Evolutionary conservation across 2,113 vertebrate genomes (phyloP).

Genomic region (Blennius ocellaris): DNA sequence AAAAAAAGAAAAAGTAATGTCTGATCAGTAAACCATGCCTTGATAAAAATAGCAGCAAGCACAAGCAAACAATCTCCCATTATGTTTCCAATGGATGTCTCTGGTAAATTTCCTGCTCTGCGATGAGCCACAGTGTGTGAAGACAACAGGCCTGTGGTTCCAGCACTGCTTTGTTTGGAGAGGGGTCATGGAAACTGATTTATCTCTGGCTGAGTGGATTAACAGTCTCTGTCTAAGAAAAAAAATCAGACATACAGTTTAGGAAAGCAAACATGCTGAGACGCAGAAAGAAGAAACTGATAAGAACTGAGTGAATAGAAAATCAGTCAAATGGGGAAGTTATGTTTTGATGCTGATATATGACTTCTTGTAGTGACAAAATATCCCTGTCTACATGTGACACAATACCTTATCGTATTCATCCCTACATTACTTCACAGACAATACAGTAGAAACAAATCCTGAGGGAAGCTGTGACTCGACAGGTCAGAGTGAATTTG

Average conservation of each 20-base stretch:
- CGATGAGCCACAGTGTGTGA: slow-evolving; percentile 10
- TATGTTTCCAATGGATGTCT: slow-evolving; percentile 31
- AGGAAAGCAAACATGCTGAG: slow-evolving; percentile 11
- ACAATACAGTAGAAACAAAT: slow-evolving; percentile 13
- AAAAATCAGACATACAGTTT: slow-evolving; percentile 11
- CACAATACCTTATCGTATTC: not conserved
- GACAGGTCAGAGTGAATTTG: not conserved
- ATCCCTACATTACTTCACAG: slow-evolving; percentile 1
- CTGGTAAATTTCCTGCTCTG: slow-evolving; percentile 35
- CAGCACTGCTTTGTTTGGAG: slow-evolving; percentile 28
- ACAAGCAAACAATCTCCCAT: slow-evolving; percentile 19
- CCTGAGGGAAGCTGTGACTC: slow-evolving; percentile 14
- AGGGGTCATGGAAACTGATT: slow-evolving; percentile 35
- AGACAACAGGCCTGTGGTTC: slow-evolving; percentile 36
- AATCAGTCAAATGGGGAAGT: not conserved
- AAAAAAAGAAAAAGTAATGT: slow-evolving; percentile 15
- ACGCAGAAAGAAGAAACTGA: not conserved
- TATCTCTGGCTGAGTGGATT: slow-evolving; percentile 40
- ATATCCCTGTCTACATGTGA: not conserved
- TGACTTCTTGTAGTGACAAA: slow-evolving; percentile 1
- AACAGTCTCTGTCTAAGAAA: slow-evolving; percentile 1
- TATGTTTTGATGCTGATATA: not conserved
- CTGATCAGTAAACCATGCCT: slow-evolving; percentile 43
- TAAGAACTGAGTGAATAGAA: not conserved
- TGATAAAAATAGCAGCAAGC: slow-evolving; percentile 54